A percentile compares a stretch with the other conserved stretches of the same genome.
These are phyloP conservation scores for Eolophus roseicapilla DNA, from an alignment of 2,113 vertebrate genomes.

Conservation along the genomic window DNA sequence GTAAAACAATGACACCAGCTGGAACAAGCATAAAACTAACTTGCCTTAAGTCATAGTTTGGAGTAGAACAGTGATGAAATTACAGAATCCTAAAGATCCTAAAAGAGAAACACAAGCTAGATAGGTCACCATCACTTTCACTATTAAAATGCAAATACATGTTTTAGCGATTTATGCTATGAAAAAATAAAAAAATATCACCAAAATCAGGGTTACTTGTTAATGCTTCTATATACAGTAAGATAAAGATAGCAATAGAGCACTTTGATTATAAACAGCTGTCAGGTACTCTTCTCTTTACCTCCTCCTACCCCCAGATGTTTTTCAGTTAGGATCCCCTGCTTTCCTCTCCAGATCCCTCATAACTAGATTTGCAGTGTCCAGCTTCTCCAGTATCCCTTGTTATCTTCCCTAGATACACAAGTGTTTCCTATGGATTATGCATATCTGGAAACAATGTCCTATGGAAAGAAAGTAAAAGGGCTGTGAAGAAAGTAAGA, in stretches of 20 bases:
- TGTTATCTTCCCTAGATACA: background rate
- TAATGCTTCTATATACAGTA: background rate
- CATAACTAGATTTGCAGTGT: background rate
- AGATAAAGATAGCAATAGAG: background rate
- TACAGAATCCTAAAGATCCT: background rate
- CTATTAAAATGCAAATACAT: background rate
- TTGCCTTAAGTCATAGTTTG: background rate
- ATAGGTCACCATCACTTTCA: background rate
- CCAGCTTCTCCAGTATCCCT: background rate
- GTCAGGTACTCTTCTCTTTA: background rate
- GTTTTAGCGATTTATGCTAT: background rate
- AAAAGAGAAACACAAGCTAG: background rate
- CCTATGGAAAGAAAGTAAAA: background rate
- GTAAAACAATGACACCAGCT: background rate
- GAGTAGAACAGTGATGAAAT: background rate
- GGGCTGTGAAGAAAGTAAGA: background rate
- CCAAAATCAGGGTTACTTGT: background rate
- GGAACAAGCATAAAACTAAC: background rate
- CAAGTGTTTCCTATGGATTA: background rate
- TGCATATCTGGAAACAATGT: background rate
- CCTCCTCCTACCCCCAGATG: background rate
- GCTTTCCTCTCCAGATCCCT: background rate
- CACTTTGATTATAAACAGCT: background rate
- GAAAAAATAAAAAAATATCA: background rate
- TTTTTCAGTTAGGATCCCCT: background rate